Conservation (phyloP, 30 jellyfish, hydroid and myxozoan species). For the Hydractinia echinata region DNA sequence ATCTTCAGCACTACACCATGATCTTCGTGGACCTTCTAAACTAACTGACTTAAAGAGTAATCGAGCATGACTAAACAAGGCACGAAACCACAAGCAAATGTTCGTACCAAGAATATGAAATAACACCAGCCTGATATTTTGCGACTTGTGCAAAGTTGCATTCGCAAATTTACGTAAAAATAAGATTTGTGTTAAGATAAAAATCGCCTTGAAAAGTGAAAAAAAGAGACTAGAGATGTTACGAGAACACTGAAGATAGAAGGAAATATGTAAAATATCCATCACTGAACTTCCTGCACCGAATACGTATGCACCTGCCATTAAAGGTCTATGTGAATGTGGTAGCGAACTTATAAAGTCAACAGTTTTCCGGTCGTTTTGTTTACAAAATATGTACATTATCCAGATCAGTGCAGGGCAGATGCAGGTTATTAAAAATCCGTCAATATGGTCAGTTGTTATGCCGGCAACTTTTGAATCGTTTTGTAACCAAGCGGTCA, state of each 20-base stretch:
- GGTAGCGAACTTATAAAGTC: conserved; percentile 92
- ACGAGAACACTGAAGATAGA: conserved; percentile 64
- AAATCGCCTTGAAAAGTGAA: conserved; percentile 74
- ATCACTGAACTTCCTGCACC: conserved; percentile 97
- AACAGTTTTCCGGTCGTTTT: conserved; percentile 87
- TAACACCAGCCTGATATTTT: conserved; percentile 76
- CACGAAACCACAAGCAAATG: conserved; percentile 94
- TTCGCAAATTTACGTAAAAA: conserved; percentile 82
- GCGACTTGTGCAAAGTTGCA: conserved; percentile 91
- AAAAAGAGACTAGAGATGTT: conserved; percentile 69
- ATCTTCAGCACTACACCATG: conserved; percentile 46
- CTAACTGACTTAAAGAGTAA: conserved; percentile 35
- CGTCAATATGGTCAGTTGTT: conserved; percentile 92
- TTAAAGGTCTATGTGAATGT: conserved; percentile 81
- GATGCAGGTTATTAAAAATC: conserved; percentile 90
- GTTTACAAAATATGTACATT: conserved; percentile 76
- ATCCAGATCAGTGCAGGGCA: conserved; percentile 93
- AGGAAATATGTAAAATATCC: conserved; percentile 82
- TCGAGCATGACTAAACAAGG: conserved; percentile 76
- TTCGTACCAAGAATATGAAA: conserved; percentile 92
- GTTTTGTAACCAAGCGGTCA: conserved; percentile 81
- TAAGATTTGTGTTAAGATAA: conserved; percentile 64
- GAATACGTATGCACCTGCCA: conserved; percentile 96
- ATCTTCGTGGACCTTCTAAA: conserved; percentile 4
- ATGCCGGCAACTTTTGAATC: conserved; percentile 75